These are phyloP conservation scores for Andrena hattorfiana DNA, from an alignment of 2,888 invertebrate genomes.

Conservation along the genomic window DNA sequence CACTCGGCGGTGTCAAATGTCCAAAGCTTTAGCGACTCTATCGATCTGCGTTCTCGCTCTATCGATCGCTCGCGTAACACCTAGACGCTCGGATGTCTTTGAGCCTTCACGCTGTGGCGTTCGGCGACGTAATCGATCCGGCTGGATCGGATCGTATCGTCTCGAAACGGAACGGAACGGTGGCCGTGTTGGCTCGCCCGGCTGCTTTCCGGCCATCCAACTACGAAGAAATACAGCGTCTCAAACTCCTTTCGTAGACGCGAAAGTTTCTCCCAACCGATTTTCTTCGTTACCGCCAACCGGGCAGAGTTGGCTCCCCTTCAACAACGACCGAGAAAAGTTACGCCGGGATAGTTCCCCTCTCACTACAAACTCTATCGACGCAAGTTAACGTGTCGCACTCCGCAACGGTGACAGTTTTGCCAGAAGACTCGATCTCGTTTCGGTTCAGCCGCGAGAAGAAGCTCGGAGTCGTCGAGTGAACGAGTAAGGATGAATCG, in stretches of 20 bases:
- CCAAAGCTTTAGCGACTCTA: slow-evolving; percentile 25
- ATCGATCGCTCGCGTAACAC: neutral
- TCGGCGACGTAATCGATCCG: no score
- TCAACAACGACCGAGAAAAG: neutral
- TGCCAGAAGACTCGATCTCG: neutral
- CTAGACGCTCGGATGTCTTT: neutral
- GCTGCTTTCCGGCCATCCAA: no score
- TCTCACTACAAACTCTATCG: slow-evolving; percentile 5
- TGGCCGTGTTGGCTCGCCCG: no score
- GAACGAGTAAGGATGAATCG: neutral
- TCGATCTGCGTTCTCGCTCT: slow-evolving; percentile 33
- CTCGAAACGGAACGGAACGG: no score
- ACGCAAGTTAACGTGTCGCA: slow-evolving; percentile 28
- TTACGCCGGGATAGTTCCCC: slow-evolving; percentile 6
- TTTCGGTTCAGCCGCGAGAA: neutral
- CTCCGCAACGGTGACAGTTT: slow-evolving; percentile 25
- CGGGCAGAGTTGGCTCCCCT: neutral
- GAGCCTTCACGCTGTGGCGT: no score
- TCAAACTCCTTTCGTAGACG: neutral
- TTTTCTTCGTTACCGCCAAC: slow-evolving; percentile 14
- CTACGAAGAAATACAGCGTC: no score
- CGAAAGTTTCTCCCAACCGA: slow-evolving; percentile 5
- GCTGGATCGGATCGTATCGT: no score
- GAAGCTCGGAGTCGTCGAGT: neutral
- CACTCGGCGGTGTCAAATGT: slow-evolving; percentile 49